Percentiles rank a stretch among this genome's conserved stretches.
These are phyloP conservation scores for Vesta saturnalis DNA, from an alignment of 2,888 invertebrate species.

Conservation along the genomic window DNA sequence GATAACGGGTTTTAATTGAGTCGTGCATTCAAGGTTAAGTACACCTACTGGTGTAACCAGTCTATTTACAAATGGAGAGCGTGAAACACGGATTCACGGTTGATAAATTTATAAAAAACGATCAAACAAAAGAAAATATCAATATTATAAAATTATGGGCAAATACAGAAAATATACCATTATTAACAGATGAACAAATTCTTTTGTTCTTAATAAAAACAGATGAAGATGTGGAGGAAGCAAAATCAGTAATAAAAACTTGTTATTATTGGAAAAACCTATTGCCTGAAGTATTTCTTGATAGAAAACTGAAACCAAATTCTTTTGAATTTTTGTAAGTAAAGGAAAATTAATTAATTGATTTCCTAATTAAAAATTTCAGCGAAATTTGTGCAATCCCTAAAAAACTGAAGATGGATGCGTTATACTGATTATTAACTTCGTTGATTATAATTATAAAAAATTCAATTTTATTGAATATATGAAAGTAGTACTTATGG, in stretches of 20 bases:
- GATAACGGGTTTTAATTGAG: no score
- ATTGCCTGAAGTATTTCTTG: not conserved
- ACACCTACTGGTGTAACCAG: no score
- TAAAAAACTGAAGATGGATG: not conserved
- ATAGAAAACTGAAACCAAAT: not conserved
- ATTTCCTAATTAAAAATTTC: no score
- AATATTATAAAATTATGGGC: not conserved
- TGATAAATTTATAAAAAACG: not conserved
- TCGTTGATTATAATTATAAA: not conserved
- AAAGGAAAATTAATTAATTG: no score
- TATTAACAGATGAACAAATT: not conserved
- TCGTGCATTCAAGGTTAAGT: no score
- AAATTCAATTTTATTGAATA: not conserved
- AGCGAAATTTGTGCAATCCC: not conserved
- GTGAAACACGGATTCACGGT: not conserved
- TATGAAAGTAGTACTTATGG: not conserved
- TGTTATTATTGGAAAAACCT: not conserved
- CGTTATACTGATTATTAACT: not conserved
- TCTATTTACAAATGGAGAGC: no score
- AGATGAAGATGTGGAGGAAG: not conserved
- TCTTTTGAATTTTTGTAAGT: not conserved
- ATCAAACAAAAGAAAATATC: not conserved
- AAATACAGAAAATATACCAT: not conserved
- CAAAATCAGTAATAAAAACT: not conserved
- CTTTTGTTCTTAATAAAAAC: not conserved